These are phyloP conservation scores for Tautogolabrus adspersus DNA, from an alignment of 2,113 vertebrate species.

Conservation along the genomic window DNA sequence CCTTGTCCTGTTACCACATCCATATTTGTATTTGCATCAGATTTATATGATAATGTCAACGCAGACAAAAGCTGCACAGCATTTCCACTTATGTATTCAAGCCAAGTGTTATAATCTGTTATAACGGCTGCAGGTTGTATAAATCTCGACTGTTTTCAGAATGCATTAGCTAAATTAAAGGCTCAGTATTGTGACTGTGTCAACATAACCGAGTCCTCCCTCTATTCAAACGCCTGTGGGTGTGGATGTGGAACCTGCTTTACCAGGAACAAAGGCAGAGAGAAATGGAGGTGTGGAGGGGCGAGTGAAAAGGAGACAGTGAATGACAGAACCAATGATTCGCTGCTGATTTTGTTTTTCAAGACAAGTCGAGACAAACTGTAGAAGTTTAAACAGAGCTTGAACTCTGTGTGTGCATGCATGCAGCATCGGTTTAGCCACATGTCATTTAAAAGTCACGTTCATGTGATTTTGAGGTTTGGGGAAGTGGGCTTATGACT, in stretches of 20 bases:
- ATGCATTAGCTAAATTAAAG: constrained; percentile 18
- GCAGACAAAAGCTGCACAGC: not conserved
- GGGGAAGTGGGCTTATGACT: constrained; percentile 21
- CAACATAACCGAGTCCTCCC: constrained; percentile 25
- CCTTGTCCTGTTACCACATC: constrained; percentile 32
- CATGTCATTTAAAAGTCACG: not conserved
- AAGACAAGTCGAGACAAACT: constrained; percentile 57
- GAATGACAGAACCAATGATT: constrained; percentile 30
- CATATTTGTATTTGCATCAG: constrained; percentile 54
- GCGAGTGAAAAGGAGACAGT: not conserved
- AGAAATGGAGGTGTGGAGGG: constrained; percentile 15
- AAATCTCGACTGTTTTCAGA: not conserved
- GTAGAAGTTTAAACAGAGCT: constrained; percentile 27
- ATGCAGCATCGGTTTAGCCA: constrained; percentile 9
- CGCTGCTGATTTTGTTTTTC: constrained; percentile 36
- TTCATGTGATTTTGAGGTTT: not conserved
- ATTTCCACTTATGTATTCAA: not conserved
- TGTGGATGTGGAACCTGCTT: constrained; percentile 59
- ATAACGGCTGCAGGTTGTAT: constrained; percentile 9
- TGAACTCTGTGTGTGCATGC: not conserved
- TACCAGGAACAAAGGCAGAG: constrained; percentile 48
- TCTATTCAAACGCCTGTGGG: constrained; percentile 45
- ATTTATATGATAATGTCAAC: constrained; percentile 22
- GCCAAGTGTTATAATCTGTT: not conserved
- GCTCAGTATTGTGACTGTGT: constrained; percentile 9